Evolutionary conservation across 2,113 vertebrate species (phyloP), one percentile per base, ranked within the genome.

Genomic region (Alouatta palliata): DNA sequence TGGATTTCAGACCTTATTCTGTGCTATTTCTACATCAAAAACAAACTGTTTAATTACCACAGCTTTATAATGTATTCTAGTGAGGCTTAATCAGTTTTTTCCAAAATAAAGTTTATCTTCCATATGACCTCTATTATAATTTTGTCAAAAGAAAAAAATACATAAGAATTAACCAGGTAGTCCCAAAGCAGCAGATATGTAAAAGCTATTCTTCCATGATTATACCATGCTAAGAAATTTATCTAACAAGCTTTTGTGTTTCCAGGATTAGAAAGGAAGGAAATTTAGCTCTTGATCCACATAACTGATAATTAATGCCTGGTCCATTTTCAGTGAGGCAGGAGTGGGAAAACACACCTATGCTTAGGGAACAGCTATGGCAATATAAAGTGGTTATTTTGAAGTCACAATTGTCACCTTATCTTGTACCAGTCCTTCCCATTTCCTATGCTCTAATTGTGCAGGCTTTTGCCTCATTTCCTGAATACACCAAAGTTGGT

Each of bases 151-250:
- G 9, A 73, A 73, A 71, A 81, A 80, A 91, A 56, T 21, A 81
- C 14, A 12, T n/a, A 49, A 32, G 11, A 95, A 90, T 43, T 40
- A 87, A 43, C 32, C 52, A 92, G 52, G 35, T 66, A 88, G 52
- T 61, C 20, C 30, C 32, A 84, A 80, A 92, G 71, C 14, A 86
- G 47, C 8, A 80, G 45, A 92, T 56, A 66, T 4, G 73, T 47
- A 84, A 92, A 94, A 90, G 54, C 25, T 84, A 79, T 54, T 92
- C 40, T 87, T 97, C 47, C 49, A 40, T 47, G 17, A 86, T 54
- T 88, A 64, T 14, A 75, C 80, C 80, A 92, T 56, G 58, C 52
- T 89, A 82, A 66, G n/a, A 89, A 13, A 13, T 93, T 89, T 77
- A 91, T 7, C 19, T 37, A 49, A 13, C 61, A 64, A 93, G 52